A percentile compares a stretch with the other conserved stretches of the same genome.
Evolutionary conservation across 1,140 invertebrate genomes (phyloP).

Genomic region (Mycetomoellerius zeteki): DNA sequence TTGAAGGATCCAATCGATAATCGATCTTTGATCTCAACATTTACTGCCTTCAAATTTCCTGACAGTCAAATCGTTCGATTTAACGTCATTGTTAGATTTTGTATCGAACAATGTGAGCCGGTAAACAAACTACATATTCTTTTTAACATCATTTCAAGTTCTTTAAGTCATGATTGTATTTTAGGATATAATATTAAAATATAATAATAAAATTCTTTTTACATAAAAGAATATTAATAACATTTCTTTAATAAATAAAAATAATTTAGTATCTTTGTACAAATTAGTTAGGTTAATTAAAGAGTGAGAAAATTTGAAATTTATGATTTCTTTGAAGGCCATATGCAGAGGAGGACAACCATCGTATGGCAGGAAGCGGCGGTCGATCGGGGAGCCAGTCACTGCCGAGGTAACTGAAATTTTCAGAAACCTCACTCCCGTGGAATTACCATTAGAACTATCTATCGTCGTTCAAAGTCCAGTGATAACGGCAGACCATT

Average conservation of each 20-base stretch:
- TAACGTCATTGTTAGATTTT: conserved; percentile 90
- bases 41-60: conserved; percentile 91
- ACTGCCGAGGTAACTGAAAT: conserved; percentile 38
- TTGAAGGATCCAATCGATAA: conserved; percentile 81
- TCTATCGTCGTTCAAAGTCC: conserved; percentile 83
- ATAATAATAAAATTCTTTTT: conserved; percentile 3
- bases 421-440: conserved; percentile 62
- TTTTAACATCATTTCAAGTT: neutral
- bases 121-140: conserved; percentile 82
- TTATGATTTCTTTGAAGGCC: conserved; percentile 71
- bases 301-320: neutral
- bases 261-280: conserved; percentile 5
- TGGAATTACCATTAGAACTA: conserved; percentile 83
- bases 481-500: conserved; percentile 76
- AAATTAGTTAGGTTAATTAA: neutral
- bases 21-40: conserved; percentile 87
- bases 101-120: conserved; percentile 88
- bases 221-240: neutral
- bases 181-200: neutral
- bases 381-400: conserved; percentile 69
- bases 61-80: conserved; percentile 90
- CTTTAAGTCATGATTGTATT: neutral
- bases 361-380: conserved; percentile 81
- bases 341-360: conserved; percentile 77
- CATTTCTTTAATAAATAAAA: neutral